Conservation (phyloP, 1,140 invertebrate genomes). For the Hycleus cichorii region DNA sequence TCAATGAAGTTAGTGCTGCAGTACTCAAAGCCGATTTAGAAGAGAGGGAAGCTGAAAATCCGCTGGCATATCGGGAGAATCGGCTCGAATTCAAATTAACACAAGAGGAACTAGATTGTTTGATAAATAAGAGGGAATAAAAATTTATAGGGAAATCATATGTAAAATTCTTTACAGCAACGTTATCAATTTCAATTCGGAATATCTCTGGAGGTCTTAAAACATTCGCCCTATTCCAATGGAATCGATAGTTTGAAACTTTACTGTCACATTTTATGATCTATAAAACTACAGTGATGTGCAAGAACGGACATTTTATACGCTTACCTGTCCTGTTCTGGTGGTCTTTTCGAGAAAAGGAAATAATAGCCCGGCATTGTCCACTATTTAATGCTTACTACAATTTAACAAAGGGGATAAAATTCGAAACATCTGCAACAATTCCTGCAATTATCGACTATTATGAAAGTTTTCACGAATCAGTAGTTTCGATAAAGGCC, state of each 20-base stretch:
- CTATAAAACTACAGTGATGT: slow-evolving; percentile 24
- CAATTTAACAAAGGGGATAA: too few relatives aligned
- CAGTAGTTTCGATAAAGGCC: too few relatives aligned
- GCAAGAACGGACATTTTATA: slow-evolving; percentile 20
- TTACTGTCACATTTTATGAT: slow-evolving; percentile 29
- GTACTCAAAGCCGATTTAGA: slow-evolving; percentile 44
- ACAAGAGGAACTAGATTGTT: slow-evolving; percentile 19
- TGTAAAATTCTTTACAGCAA: slow-evolving; percentile 14
- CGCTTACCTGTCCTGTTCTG: slow-evolving; percentile 1
- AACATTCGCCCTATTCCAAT: slow-evolving; percentile 12
- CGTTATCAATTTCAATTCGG: slow-evolving; percentile 23
- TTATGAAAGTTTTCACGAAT: too few relatives aligned
- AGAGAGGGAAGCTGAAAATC: slow-evolving; percentile 48
- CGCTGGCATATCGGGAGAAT: slow-evolving; percentile 42
- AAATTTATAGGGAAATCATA: not conserved
- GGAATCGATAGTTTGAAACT: slow-evolving; percentile 30
- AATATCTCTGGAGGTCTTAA: slow-evolving; percentile 5
- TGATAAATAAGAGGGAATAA: too few relatives aligned
- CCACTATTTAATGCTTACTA: too few relatives aligned
- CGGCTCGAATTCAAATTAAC: slow-evolving; percentile 33
- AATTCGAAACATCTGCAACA: too few relatives aligned
- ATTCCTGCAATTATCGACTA: too few relatives aligned
- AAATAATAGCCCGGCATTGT: too few relatives aligned
- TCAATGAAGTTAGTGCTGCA: slow-evolving; percentile 41
- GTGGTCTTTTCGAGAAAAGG: too few relatives aligned